phyloP scores from a whole-genome alignment of 2,113 vertebrate species.

The Solea solea region DNA sequence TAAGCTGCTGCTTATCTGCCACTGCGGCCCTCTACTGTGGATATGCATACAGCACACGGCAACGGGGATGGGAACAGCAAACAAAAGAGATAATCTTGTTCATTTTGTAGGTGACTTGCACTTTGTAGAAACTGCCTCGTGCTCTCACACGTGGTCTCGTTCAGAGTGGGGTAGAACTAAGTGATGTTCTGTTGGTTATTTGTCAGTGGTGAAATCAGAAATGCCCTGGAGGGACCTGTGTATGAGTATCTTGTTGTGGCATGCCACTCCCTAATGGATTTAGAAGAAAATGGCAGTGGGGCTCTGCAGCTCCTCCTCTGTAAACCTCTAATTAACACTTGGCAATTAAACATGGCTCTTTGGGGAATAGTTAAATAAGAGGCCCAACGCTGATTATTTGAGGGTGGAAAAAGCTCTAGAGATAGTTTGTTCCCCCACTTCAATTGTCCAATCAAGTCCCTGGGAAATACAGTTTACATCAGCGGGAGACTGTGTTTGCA shows the following conservation, averaged over 20 bases:
- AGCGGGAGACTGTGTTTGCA: slow-evolving; percentile 19
- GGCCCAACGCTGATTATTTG: slow-evolving; percentile 69
- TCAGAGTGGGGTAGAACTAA: slow-evolving; percentile 9
- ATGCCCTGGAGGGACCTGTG: slow-evolving; percentile 42
- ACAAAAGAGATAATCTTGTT: slow-evolving; percentile 54
- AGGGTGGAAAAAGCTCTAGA: slow-evolving; percentile 55
- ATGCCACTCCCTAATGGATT: slow-evolving; percentile 70
- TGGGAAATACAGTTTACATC: slow-evolving; percentile 39
- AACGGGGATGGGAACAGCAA: slow-evolving; percentile 16
- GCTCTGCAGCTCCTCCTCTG: slow-evolving; percentile 56
- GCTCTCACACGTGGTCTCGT: slow-evolving; percentile 12
- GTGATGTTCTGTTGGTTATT: slow-evolving; percentile 44
- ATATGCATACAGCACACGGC: slow-evolving; percentile 33
- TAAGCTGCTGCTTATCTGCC: slow-evolving; percentile 52
- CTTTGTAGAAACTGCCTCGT: slow-evolving; percentile 17
- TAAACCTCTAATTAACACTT: slow-evolving; percentile 80
- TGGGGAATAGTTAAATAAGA: slow-evolving; percentile 70
- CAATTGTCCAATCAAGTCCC: slow-evolving; percentile 42
- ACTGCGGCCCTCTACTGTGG: slow-evolving; percentile 33
- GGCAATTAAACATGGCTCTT: slow-evolving; percentile 74
- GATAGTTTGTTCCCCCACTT: slow-evolving; percentile 50
- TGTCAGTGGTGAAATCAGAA: slow-evolving; percentile 46
- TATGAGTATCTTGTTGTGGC: slow-evolving; percentile 70
- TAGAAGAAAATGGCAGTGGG: slow-evolving; percentile 60
- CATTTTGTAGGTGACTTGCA: slow-evolving; percentile 33